Percentiles rank a stretch among this genome's conserved stretches.
These are phyloP conservation scores for Nemotelus nigrinus DNA, from an alignment of 2,888 invertebrate genomes.

Conservation along the genomic window DNA sequence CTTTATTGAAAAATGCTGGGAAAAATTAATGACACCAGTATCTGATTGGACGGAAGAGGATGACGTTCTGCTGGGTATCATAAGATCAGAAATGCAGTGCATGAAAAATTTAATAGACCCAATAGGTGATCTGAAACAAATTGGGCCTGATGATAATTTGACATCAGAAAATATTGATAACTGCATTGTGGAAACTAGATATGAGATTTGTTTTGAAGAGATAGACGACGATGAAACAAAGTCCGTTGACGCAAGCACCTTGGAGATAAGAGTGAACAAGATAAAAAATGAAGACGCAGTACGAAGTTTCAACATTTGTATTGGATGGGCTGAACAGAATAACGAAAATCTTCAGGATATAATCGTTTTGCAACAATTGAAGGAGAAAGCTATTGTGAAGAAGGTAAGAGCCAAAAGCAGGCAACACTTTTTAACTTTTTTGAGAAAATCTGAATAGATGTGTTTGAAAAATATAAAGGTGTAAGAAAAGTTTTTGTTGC, in stretches of 20 bases:
- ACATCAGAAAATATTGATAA: conserved; percentile 5
- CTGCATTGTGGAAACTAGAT: conserved; percentile 11
- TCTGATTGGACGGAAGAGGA: conserved; percentile 1
- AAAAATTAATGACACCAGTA: too few relatives aligned
- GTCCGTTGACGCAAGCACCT: conserved; percentile 12
- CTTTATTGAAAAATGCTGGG: too few relatives aligned
- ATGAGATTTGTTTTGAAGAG: conserved; percentile 14
- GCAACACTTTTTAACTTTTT: conserved; percentile 5
- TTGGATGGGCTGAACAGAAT: conserved; percentile 25
- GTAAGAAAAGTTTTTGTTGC: conserved; percentile 18
- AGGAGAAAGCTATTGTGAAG: conserved; percentile 22
- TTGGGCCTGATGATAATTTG: conserved; percentile 2
- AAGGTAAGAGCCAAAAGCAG: neutral
- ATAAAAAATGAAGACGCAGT: conserved; percentile 15
- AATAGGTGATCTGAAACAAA: conserved; percentile 8
- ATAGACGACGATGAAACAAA: conserved; percentile 22
- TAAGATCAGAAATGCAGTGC: too few relatives aligned
- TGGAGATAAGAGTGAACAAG: conserved; percentile 12
- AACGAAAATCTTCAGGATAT: neutral
- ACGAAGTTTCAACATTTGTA: conserved; percentile 16
- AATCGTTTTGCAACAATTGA: conserved; percentile 10
- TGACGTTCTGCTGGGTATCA: conserved; percentile 3
- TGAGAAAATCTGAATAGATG: conserved; percentile 5
- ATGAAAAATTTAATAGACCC: neutral
- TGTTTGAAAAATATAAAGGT: conserved; percentile 28